A percentile compares a stretch with the other conserved stretches of the same genome.
Conservation (phyloP, 2,888 invertebrate genomes). For the Drosophila fulvimacula region DNA sequence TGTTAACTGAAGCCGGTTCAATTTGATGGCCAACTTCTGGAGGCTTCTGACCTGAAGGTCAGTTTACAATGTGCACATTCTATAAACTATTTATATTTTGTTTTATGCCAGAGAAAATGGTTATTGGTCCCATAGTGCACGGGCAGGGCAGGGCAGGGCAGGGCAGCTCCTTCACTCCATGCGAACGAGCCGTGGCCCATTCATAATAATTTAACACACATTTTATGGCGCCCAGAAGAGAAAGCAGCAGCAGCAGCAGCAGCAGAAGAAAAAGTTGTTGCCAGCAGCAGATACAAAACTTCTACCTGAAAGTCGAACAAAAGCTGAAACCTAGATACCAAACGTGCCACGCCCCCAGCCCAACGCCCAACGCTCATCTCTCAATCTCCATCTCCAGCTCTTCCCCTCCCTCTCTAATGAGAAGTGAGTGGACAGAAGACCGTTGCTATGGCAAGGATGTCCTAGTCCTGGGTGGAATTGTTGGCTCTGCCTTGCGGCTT, state of each 20-base stretch:
- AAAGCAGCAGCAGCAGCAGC: neutral
- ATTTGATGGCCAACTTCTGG: neutral
- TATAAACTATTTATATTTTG: neutral
- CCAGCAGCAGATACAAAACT: constrained; percentile 36
- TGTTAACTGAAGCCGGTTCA: neutral
- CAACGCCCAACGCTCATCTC: neutral
- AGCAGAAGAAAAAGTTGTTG: constrained; percentile 20
- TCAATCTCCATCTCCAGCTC: neutral
- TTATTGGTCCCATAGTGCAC: constrained; percentile 10
- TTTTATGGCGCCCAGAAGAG: constrained; percentile 23
- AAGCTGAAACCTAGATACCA: constrained; percentile 8
- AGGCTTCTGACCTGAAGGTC: neutral
- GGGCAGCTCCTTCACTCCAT: neutral
- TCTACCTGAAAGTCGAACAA: constrained; percentile 47
- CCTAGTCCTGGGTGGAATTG: neutral
- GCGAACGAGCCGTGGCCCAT: constrained; percentile 26
- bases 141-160: too few relatives aligned
- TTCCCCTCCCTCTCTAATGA: neutral
- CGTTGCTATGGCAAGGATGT: constrained; percentile 33
- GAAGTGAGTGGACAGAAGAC: constrained; percentile 7
- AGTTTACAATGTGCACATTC: neutral
- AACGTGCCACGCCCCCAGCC: too few relatives aligned
- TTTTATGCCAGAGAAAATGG: neutral
- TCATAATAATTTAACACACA: constrained; percentile 58
- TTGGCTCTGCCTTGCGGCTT: constrained; percentile 7